Evolutionary conservation across 2,888 invertebrate genomes (phyloP).

Genomic region (Rhogogaster chlorosoma): DNA sequence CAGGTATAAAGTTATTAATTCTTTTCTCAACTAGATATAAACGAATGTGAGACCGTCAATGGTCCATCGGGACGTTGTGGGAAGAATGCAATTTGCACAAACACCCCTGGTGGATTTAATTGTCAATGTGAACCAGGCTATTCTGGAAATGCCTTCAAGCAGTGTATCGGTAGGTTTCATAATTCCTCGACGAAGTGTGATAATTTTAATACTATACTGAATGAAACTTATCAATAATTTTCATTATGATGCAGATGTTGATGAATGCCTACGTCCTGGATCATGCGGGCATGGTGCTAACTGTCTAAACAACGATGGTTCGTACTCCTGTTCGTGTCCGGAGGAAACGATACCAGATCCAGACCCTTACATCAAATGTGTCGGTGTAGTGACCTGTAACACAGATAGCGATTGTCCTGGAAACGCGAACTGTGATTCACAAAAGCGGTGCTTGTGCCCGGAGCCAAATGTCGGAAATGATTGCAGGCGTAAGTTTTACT

Average conservation of each 20-base stretch:
- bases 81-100: conserved; percentile 89
- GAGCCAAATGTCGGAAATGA: conserved; percentile 95
- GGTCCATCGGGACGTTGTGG: conserved; percentile 92
- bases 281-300: conserved; percentile 90
- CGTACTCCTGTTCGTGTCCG: conserved; percentile 90
- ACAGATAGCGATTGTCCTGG: conserved; percentile 91
- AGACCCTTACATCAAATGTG: conserved; percentile 89
- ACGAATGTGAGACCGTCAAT: conserved; percentile 91
- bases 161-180: conserved; percentile 81
- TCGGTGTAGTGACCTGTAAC: conserved; percentile 89
- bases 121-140: conserved; percentile 93
- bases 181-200: background rate
- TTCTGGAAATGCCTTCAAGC: conserved; percentile 90
- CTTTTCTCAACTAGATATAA: conserved; percentile 83
- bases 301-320: conserved; percentile 89
- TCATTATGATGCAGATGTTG: conserved; percentile 81
- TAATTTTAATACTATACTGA: background rate
- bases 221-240: background rate
- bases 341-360: conserved; percentile 91
- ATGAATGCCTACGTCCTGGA: conserved; percentile 87
- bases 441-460: conserved; percentile 91
- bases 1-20: background rate
- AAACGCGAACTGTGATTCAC: conserved; percentile 90
- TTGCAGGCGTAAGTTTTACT: conserved; percentile 88
- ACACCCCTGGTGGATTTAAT: conserved; percentile 88